These are phyloP conservation scores for Carlito syrichta DNA, from an alignment of 2,113 vertebrate genomes.

Conservation along the genomic window DNA sequence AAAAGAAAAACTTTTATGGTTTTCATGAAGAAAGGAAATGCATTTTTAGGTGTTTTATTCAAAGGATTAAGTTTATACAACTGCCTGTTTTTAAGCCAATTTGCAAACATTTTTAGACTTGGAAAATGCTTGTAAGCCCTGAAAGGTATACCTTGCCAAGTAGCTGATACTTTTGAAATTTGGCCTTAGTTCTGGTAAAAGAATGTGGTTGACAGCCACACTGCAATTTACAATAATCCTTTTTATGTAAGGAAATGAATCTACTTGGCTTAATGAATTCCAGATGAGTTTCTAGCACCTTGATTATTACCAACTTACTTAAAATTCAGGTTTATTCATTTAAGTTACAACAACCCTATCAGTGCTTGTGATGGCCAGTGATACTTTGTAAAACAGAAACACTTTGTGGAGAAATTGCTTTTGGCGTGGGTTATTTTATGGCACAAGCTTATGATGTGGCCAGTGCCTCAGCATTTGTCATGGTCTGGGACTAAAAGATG, in stretches of 20 bases:
- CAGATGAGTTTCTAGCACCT: conserved; percentile 28
- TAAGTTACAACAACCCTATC: conserved; percentile 22
- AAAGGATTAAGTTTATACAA: conserved; percentile 53
- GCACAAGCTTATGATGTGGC: background rate
- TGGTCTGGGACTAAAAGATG: background rate
- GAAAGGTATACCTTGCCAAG: conserved; percentile 63
- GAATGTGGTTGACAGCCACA: conserved; percentile 58
- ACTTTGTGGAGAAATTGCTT: background rate
- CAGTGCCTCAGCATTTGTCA: background rate
- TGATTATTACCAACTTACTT: conserved; percentile 62
- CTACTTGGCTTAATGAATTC: conserved; percentile 64
- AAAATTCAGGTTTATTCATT: conserved; percentile 46
- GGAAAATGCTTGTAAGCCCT: conserved; percentile 57
- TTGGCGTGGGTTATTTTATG: conserved; percentile 2
- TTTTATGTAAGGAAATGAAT: conserved; percentile 65
- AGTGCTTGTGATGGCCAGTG: background rate
- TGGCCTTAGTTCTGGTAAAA: conserved; percentile 46
- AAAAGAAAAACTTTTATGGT: conserved; percentile 43
- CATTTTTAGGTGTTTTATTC: conserved; percentile 50
- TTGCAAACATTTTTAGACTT: conserved; percentile 69
- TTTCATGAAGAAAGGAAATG: conserved; percentile 29
- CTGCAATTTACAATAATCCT: conserved; percentile 38
- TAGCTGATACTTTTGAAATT: conserved; percentile 58
- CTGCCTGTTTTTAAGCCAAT: conserved; percentile 65
- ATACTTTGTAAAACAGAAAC: conserved; percentile 20